These are phyloP conservation scores for Melanaphis sacchari DNA, from an alignment of 1,140 invertebrate genomes.

Conservation along the genomic window DNA sequence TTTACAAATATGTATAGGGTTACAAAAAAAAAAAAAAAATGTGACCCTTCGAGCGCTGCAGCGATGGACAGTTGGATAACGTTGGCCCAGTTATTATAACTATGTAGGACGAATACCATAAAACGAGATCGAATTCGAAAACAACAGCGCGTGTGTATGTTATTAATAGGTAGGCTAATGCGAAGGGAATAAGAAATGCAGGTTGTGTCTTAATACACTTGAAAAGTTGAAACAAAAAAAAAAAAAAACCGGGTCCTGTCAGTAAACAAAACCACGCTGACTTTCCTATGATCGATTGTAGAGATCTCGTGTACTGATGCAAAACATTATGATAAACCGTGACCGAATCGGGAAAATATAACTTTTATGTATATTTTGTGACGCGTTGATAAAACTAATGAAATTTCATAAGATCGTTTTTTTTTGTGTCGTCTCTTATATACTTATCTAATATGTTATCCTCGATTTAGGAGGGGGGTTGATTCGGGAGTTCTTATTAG, in stretches of 20 bases:
- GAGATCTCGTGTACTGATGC: slow-evolving; percentile 36
- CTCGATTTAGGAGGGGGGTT: no score
- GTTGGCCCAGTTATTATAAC: slow-evolving; percentile 42
- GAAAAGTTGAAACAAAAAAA: slow-evolving; percentile 18
- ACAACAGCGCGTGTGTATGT: background rate
- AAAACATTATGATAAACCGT: slow-evolving; percentile 18
- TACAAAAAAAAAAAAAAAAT: slow-evolving; percentile 16
- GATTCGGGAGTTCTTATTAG: no score
- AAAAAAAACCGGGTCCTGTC: slow-evolving; percentile 38
- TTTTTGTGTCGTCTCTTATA: background rate
- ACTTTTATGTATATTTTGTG: background rate
- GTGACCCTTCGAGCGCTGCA: slow-evolving; percentile 22
- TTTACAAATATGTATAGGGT: background rate
- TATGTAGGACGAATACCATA: slow-evolving; percentile 41
- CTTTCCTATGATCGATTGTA: slow-evolving; percentile 46
- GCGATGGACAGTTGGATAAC: slow-evolving; percentile 26
- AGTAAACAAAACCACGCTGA: background rate
- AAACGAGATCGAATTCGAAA: slow-evolving; percentile 44
- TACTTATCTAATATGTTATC: no score
- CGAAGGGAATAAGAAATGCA: slow-evolving; percentile 34
- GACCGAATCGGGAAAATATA: background rate
- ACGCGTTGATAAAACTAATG: background rate
- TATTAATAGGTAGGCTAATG: slow-evolving; percentile 52
- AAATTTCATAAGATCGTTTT: background rate
- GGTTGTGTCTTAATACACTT: background rate